Evolutionary conservation across 1,140 invertebrate genomes (phyloP).

Genomic region (Drosophila lacertosa): DNA sequence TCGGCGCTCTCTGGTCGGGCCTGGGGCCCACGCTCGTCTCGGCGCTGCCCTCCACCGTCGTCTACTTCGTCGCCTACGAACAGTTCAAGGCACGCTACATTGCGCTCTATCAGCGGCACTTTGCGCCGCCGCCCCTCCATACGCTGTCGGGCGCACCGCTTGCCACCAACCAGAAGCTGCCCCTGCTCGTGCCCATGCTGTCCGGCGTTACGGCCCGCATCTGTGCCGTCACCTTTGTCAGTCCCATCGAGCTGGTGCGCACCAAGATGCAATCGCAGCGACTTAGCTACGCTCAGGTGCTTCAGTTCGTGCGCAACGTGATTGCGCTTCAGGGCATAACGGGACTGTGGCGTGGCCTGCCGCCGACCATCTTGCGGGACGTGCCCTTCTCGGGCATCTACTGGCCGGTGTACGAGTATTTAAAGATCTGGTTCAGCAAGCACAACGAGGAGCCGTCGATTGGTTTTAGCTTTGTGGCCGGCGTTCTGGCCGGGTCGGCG

Average conservation of each 20-base stretch:
- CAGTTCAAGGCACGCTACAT: conserved; percentile 89
- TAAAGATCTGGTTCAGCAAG: conserved; percentile 88
- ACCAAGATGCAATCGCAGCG: conserved; percentile 99
- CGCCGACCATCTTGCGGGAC: conserved; percentile 96
- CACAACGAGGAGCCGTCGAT: conserved; percentile 89
- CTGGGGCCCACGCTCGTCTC: conserved; percentile 97
- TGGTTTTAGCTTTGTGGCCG: conserved; percentile 92
- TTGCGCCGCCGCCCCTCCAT: neutral
- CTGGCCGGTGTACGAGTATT: conserved; percentile 95
- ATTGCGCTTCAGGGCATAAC: conserved; percentile 89
- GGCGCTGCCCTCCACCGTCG: conserved; percentile 97
- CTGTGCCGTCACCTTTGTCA: conserved; percentile 94
- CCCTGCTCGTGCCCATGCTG: conserved; percentile 90
- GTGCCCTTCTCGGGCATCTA: conserved; percentile 99
- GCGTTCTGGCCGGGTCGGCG: conserved; percentile 93
- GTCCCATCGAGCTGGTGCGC: conserved; percentile 96
- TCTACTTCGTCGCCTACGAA: conserved; percentile 99
- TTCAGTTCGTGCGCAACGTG: conserved; percentile 84
- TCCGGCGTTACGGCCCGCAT: conserved; percentile 93
- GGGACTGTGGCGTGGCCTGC: conserved; percentile 95
- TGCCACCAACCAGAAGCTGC: conserved; percentile 63
- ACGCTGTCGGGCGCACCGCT: too few relatives aligned
- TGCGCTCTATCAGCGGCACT: conserved; percentile 84
- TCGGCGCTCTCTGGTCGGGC: conserved; percentile 97
- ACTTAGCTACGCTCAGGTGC: conserved; percentile 92